These are phyloP conservation scores for Oreochromis spilurus DNA, from an alignment of 2,113 vertebrate genomes.

Conservation along the genomic window DNA sequence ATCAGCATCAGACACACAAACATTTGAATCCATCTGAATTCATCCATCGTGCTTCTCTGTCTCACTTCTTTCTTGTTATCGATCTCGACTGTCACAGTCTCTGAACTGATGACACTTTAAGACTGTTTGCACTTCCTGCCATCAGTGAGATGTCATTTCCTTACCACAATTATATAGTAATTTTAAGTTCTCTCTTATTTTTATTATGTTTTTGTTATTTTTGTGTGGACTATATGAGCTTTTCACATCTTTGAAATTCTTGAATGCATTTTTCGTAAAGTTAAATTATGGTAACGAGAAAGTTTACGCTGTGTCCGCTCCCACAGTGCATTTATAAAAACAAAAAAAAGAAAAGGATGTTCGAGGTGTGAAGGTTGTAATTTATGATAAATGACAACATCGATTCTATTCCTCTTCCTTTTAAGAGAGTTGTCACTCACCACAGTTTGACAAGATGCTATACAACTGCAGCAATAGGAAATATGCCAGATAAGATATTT, in stretches of 20 bases:
- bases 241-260: neutral
- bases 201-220: too few relatives aligned
- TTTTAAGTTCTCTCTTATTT: neutral
- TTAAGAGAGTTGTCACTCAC: neutral
- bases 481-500: neutral
- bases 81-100: neutral
- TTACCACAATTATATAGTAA: neutral
- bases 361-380: neutral
- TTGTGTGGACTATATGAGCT: too few relatives aligned
- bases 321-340: neutral
- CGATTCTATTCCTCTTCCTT: neutral
- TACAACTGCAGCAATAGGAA: neutral
- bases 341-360: neutral
- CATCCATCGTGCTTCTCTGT: neutral
- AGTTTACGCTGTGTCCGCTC: neutral
- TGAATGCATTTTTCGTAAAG: neutral
- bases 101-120: neutral
- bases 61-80: neutral
- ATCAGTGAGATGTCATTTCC: neutral
- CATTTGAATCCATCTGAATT: neutral
- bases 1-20: neutral
- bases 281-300: neutral
- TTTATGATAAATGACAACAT: neutral
- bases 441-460: neutral
- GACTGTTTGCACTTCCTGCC: neutral